Conservation (phyloP, 2,113 vertebrate species). For the Lates calcarifer region DNA sequence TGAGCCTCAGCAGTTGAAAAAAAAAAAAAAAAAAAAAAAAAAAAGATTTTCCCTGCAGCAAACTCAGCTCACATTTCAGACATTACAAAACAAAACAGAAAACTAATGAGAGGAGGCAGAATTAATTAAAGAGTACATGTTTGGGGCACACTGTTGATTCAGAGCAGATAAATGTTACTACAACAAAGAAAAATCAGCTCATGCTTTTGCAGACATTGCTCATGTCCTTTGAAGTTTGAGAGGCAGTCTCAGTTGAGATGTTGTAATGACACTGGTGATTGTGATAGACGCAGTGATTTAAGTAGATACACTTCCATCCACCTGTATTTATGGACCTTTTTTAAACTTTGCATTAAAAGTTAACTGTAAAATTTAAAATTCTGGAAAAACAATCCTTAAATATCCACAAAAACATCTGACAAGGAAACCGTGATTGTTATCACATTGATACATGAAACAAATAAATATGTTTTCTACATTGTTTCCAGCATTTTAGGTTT, state of each 20-base stretch:
- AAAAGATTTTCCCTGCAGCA: neutral
- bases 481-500: too few relatives aligned
- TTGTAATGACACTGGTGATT: too few relatives aligned
- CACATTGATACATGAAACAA: too few relatives aligned
- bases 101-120: conserved; percentile 33
- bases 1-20: neutral
- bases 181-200: neutral
- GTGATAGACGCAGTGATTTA: neutral
- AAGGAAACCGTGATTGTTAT: neutral
- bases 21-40: neutral
- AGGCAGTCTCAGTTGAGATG: neutral
- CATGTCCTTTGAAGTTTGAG: neutral
- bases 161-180: neutral
- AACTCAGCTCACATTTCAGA: conserved; percentile 24
- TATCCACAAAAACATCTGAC: too few relatives aligned
- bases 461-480: too few relatives aligned
- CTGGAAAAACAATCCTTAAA: neutral
- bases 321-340: too few relatives aligned
- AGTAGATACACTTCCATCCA: too few relatives aligned
- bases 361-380: neutral
- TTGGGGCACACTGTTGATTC: neutral
- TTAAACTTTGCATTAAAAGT: too few relatives aligned
- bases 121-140: conserved; percentile 28
- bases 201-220: conserved; percentile 5
- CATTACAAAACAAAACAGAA: conserved; percentile 4